These are phyloP conservation scores for Penaeus vannamei DNA, from an alignment of 1,140 invertebrate genomes.

Conservation along the genomic window DNA sequence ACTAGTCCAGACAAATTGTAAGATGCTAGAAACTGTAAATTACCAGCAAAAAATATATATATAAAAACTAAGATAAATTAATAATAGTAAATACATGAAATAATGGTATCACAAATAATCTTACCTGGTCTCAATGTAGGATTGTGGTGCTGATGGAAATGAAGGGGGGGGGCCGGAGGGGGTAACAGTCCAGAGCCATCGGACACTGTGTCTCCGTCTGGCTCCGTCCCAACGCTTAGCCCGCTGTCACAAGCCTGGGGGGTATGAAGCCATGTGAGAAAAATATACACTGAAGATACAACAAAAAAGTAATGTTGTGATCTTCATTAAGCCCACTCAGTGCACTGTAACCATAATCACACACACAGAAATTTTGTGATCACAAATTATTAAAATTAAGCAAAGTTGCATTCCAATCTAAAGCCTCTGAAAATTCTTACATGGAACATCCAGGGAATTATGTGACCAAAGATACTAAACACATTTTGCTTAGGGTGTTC, in stretches of 20 bases:
- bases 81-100: not conserved
- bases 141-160: constrained; percentile 46
- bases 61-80: no score
- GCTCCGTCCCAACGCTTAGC: constrained; percentile 55
- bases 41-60: not conserved
- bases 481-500: no score
- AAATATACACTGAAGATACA: not conserved
- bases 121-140: constrained; percentile 29
- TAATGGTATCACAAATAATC: not conserved
- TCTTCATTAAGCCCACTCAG: no score
- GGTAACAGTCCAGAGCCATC: constrained; percentile 50
- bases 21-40: not conserved
- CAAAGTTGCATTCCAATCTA: no score
- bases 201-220: constrained; percentile 42
- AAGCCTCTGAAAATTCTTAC: no score
- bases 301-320: no score
- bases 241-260: constrained; percentile 58
- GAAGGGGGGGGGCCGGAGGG: constrained; percentile 32
- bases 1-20: no score
- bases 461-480: no score
- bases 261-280: not conserved
- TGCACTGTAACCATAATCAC: no score
- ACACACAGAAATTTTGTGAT: no score
- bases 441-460: no score
- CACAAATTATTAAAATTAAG: no score